Evolutionary conservation across 2,113 vertebrate species (phyloP).

Genomic region (Gambusia holbrooki): DNA sequence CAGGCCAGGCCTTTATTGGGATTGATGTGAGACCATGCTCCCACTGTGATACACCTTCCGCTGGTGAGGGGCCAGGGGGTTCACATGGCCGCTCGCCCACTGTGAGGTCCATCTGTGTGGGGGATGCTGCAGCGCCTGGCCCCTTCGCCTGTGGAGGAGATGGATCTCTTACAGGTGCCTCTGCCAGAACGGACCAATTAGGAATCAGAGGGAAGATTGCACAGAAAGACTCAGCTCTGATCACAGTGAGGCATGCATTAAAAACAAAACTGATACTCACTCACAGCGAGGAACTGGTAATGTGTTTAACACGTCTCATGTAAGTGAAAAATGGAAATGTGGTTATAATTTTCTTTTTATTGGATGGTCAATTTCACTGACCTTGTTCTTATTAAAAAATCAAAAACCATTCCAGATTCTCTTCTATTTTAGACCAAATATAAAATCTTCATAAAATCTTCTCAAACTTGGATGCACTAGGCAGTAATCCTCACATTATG

Average conservation of each 20-base stretch:
- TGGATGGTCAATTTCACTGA: neutral
- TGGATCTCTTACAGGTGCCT: slow-evolving; percentile 64
- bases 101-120: slow-evolving; percentile 74
- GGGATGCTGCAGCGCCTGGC: slow-evolving; percentile 42
- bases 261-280: slow-evolving; percentile 1
- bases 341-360: neutral
- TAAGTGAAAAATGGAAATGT: neutral
- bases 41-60: slow-evolving; percentile 61
- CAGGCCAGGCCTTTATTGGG: slow-evolving; percentile 50
- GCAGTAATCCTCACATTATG: slow-evolving; percentile 32
- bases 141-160: slow-evolving; percentile 62
- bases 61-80: slow-evolving; percentile 51
- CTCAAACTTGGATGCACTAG: neutral
- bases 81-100: slow-evolving; percentile 46
- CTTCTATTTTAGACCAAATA: neutral
- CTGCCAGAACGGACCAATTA: slow-evolving; percentile 71
- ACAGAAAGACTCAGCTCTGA: slow-evolving; percentile 21
- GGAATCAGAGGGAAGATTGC: slow-evolving; percentile 32
- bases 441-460: neutral
- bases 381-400: neutral
- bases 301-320: neutral
- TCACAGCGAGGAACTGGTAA: neutral
- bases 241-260: neutral
- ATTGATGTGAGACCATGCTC: slow-evolving; percentile 61
- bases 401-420: neutral